These are phyloP conservation scores for Popillia japonica DNA, from an alignment of 1,140 invertebrate species.

Conservation along the genomic window DNA sequence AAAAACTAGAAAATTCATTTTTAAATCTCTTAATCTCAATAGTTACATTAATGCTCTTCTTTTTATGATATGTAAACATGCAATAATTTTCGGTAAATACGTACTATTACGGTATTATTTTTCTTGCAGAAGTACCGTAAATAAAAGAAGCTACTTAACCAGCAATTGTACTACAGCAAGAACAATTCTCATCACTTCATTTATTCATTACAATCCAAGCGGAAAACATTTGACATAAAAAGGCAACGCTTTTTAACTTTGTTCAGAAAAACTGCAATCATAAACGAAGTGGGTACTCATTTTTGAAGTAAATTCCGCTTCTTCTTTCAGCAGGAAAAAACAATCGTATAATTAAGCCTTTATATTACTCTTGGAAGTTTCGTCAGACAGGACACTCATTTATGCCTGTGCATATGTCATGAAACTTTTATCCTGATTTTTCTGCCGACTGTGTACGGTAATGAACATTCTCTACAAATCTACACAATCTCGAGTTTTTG, in stretches of 20 bases:
- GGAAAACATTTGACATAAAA: neutral
- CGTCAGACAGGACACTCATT: neutral
- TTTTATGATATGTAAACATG: too few relatives aligned
- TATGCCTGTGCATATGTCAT: neutral
- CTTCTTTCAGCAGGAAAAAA: neutral
- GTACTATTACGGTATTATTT: too few relatives aligned
- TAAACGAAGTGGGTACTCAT: neutral
- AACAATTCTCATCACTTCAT: too few relatives aligned
- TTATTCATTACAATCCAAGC: too few relatives aligned
- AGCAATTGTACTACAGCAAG: too few relatives aligned
- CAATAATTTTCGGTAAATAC: too few relatives aligned
- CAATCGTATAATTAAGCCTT: slow-evolving; percentile 4
- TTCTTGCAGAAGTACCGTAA: too few relatives aligned
- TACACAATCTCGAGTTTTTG: neutral
- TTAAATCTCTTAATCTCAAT: too few relatives aligned
- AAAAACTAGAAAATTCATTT: too few relatives aligned
- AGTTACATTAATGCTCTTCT: too few relatives aligned
- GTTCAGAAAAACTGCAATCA: neutral
- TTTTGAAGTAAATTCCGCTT: neutral
- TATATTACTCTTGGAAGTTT: neutral
- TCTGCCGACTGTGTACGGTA: neutral
- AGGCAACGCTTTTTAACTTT: neutral
- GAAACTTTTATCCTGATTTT: neutral
- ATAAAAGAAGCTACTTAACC: too few relatives aligned
- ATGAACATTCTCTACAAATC: neutral